Evolutionary conservation across 2,797 vertebrate genomes (phyloP).

Genomic region (Neosalanx taihuensis): DNA sequence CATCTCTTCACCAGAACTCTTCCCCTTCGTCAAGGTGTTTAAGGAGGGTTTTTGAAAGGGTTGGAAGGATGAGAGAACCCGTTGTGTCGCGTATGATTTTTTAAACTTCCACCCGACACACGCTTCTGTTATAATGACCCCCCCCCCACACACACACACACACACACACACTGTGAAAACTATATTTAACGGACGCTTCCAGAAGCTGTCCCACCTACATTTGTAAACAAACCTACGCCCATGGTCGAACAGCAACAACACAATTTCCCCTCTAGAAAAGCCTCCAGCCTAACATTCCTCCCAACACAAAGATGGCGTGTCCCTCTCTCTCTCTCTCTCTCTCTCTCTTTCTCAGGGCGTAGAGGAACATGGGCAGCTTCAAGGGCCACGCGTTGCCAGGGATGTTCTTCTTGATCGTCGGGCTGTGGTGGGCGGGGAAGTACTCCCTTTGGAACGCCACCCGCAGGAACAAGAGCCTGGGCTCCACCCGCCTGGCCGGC

Average conservation of each 20-base stretch:
- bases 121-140: background rate
- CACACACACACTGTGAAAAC: background rate
- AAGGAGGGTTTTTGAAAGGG: background rate
- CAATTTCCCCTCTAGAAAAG: too few species aligned
- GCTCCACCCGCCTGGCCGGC: conserved; percentile 77
- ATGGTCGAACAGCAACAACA: too few species aligned
- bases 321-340: conserved; percentile 17
- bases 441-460: conserved; percentile 80
- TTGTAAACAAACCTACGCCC: too few species aligned
- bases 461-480: conserved; percentile 80
- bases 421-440: conserved; percentile 90
- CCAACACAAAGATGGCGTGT: background rate
- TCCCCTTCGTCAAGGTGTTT: background rate
- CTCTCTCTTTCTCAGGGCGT: conserved; percentile 20
- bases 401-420: conserved; percentile 81
- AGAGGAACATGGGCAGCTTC: conserved; percentile 82
- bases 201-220: background rate
- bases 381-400: conserved; percentile 90
- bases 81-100: background rate
- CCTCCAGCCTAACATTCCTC: background rate
- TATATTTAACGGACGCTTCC: background rate
- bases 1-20: background rate
- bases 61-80: background rate
- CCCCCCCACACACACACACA: too few species aligned
- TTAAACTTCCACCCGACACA: background rate